Base-by-base conservation (phyloP, 2,888 invertebrate species). In the Cylindroiulus punctatus region DNA sequence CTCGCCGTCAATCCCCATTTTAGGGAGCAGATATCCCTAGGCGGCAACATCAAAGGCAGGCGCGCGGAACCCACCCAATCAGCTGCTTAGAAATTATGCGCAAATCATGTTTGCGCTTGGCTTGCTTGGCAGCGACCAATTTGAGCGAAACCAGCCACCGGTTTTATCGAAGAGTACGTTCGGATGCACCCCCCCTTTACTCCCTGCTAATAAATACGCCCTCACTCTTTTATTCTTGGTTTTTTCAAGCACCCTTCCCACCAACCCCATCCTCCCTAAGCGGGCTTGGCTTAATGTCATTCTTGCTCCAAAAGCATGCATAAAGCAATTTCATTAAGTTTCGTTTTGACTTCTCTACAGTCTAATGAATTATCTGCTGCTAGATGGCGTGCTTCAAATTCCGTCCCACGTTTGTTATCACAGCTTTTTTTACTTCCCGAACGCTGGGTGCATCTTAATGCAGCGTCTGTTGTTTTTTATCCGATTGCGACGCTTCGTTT, bases 101-200 rank as follows among this genome's bases (percentile, higher is more conserved):
- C 86, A 86, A 86, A 86, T 86, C 86, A 86, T 86, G 86, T 86
- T 86, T 86, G 84, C 86, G 86, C 86, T 86, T 81, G 81, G 86
- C 81, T 86, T 40, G 86, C 65, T 86, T 42, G 86, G 42, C 86
- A 86, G 36, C 86, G 76, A 57, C 86, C 86, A 86, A 86, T 86
- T 86, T 86, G 86, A 86, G 44, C 82, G 82, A 82, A 82, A 42
- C 82, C 82, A 82, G 82, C 82, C 82, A 82, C 82, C 42, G 82
- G 82, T 82, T 82, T 82, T 36, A 82, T 42, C 40, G 42, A 82
- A 82, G 10, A 65, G 26, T 65, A n/a, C n/a, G 65, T n/a, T 65
- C 26, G 65, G 36, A 36, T 2, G 36, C 3, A 36, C 36, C 36
- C 36, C 36, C 36, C 36, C 44, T 44, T 4, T 22, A 57, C 57